Base-by-base conservation (phyloP, 2,113 vertebrate genomes). In the Ptyas mucosa region DNA sequence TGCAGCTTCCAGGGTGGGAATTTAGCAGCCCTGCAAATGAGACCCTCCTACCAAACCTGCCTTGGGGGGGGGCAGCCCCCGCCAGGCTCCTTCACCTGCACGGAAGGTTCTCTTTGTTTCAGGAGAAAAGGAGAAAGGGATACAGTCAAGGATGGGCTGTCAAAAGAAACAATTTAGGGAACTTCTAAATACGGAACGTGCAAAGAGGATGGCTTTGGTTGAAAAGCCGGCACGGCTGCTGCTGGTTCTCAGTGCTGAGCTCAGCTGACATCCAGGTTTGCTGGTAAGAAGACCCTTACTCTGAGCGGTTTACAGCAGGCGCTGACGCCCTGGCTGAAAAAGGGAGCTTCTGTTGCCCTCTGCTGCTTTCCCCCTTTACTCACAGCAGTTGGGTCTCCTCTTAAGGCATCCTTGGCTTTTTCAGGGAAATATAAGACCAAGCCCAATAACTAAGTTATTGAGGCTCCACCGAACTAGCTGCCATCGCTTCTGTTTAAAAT, bases 341-440 rank as follows among this genome's bases (percentile, higher is more conserved):
- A 86, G 85, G 49, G 51, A 43, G 91, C 90, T 91, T 96, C 69
- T 93, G 92, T 12, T 95, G 96, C 94, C 95, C 91, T 85, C 95
- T 91, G 49, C 95, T 86, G 95, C 93, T 58, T 0, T 58, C 4
- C 92, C 49, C 7, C 55, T 53, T 92, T 54, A 58, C 5, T 92
- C 85, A n/a, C 0, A 0, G 3, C 12, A 46, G 34, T 91, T 51
- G 5, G 69, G 21, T n/a, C 81, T 12, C n/a, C 52, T 14, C 18
- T 24, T 21, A 51, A 0, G 34, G 29, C 39, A 55, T 64, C 5
- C 24, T 4, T 18, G 85, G 21, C 21, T 87, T 21, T 57, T 86
- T 8, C 0, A 51, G 61, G n/a, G 53, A 85, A 87, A 6, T 26
- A 11, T 3, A 43, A 0, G 6, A 1, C 8, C 2, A 39, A 85